Conservation (phyloP, 2,797 vertebrate species). For the Tragopan temminckii region DNA sequence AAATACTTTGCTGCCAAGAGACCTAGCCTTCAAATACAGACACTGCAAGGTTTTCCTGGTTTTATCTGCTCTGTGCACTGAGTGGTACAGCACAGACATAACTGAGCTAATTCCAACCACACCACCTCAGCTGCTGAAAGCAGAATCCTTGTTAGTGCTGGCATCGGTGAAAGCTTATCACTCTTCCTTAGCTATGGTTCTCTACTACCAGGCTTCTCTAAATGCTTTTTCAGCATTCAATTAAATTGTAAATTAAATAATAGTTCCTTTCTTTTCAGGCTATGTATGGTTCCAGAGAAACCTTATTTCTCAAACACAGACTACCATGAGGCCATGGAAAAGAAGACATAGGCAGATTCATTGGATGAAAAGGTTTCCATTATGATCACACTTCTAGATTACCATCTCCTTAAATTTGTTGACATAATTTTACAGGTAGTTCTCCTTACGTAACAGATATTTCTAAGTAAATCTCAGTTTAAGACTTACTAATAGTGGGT, state of each 20-base stretch:
- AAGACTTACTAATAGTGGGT: not conserved
- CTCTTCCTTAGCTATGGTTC: not conserved
- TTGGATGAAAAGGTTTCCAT: not conserved
- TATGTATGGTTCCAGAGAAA: constrained; percentile 5
- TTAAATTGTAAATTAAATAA: constrained; percentile 33
- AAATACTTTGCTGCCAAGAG: not conserved
- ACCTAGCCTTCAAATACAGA: not conserved
- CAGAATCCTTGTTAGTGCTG: constrained; percentile 18
- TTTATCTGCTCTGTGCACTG: not conserved
- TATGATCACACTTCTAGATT: too few relatives aligned
- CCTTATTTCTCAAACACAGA: not conserved
- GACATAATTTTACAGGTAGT: not conserved
- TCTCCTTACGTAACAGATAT: not conserved
- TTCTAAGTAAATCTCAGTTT: not conserved
- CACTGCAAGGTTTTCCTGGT: not conserved
- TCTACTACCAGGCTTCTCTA: constrained; percentile 1
- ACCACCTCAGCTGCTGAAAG: constrained; percentile 21
- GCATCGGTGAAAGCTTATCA: constrained; percentile 19
- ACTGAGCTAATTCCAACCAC: not conserved
- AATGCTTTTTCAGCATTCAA: constrained; percentile 35
- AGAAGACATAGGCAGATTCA: not conserved
- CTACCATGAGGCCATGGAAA: not conserved
- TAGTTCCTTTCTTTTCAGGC: not conserved
- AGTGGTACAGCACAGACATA: not conserved
- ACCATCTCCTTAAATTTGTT: not conserved